Percentiles rank a stretch among this genome's conserved stretches.
Evolutionary conservation across 2,797 vertebrate genomes (phyloP).

Genomic region (Artibeus jamaicensis): DNA sequence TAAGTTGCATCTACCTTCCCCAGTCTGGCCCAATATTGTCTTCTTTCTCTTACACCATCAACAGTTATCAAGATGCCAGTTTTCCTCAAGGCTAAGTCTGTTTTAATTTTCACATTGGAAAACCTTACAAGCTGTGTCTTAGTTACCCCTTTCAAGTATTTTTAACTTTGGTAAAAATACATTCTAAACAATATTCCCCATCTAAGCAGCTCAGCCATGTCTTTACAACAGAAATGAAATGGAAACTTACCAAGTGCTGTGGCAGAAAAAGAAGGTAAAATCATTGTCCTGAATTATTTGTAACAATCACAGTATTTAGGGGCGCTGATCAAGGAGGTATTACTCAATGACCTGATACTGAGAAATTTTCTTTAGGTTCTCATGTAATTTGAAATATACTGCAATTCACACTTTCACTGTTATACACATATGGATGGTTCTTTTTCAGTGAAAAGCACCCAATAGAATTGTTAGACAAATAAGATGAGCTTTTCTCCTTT

Average conservation of each 20-base stretch:
- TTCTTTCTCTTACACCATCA: neutral
- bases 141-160: neutral
- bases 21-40: neutral
- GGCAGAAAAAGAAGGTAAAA: slow-evolving; percentile 47
- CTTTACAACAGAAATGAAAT: slow-evolving; percentile 49
- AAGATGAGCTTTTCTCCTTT: slow-evolving; percentile 19
- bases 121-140: neutral
- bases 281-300: slow-evolving; percentile 61
- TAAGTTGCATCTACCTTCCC: neutral
- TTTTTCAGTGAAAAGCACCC: slow-evolving; percentile 43
- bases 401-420: neutral
- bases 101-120: neutral
- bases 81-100: neutral
- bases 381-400: slow-evolving; percentile 37
- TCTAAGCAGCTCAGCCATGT: slow-evolving; percentile 20
- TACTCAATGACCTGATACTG: slow-evolving; percentile 34
- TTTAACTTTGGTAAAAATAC: slow-evolving; percentile 17
- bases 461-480: slow-evolving; percentile 59
- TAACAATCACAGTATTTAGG: slow-evolving; percentile 50
- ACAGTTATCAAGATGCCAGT: neutral
- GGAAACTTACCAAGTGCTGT: slow-evolving; percentile 37
- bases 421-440: neutral
- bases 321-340: slow-evolving; percentile 3
- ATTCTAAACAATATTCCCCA: neutral
- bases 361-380: slow-evolving; percentile 36